These are phyloP conservation scores for Pseudorhiza aurosa DNA, from an alignment of 30 jellyfish, hydroid and myxozoan species.

Conservation along the genomic window DNA sequence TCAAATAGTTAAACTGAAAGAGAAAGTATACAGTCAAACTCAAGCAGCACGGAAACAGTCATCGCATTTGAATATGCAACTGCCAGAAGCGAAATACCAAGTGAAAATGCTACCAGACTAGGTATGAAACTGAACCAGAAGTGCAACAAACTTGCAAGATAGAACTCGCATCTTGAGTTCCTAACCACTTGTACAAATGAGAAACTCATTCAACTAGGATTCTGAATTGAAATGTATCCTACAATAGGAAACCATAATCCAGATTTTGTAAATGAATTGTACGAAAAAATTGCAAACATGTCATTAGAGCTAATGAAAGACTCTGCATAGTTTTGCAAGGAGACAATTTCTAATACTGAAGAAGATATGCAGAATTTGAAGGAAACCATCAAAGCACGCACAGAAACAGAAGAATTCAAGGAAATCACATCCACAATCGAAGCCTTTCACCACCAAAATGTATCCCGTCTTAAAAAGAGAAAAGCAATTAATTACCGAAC, in stretches of 20 bases:
- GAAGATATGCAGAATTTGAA: background rate
- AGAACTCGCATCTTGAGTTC: conserved; percentile 4
- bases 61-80: too few species aligned
- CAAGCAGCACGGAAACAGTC: too few species aligned
- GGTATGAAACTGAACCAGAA: conserved; percentile 1
- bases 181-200: conserved; percentile 4
- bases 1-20: too few species aligned
- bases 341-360: background rate
- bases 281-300: background rate
- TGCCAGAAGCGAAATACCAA: too few species aligned
- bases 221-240: background rate
- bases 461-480: background rate
- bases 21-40: too few species aligned
- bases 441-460: conserved; percentile 2
- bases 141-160: conserved; percentile 19
- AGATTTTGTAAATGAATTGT: background rate
- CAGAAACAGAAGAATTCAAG: conserved; percentile 1
- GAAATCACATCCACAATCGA: conserved; percentile 1
- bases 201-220: conserved; percentile 3
- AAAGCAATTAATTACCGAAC: background rate
- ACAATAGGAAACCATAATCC: conserved; percentile 1
- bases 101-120: background rate
- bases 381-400: conserved; percentile 1
- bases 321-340: background rate
- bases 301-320: conserved; percentile 12